Evolutionary conservation across 2,888 invertebrate species (phyloP).

Genomic region (Eupithecia insigniata): DNA sequence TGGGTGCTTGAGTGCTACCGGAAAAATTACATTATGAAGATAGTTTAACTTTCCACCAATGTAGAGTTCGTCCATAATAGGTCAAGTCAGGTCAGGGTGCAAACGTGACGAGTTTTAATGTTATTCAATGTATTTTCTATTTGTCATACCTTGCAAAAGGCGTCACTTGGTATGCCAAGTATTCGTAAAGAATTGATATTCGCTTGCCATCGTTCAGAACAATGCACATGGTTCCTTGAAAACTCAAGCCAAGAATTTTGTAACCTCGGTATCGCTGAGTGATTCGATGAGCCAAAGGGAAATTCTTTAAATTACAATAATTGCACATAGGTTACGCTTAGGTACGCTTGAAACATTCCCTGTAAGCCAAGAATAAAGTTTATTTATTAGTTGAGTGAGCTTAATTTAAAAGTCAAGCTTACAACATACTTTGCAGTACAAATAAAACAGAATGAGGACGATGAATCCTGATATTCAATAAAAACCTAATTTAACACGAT

Average conservation of each 20-base stretch:
- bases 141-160: neutral
- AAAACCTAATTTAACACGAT: neutral
- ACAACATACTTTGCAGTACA: neutral
- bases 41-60: neutral
- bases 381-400: neutral
- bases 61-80: neutral
- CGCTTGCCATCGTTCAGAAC: conserved; percentile 10
- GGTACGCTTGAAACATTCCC: neutral
- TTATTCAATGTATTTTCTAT: conserved; percentile 1
- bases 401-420: neutral
- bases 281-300: conserved; percentile 4
- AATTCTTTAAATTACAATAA: conserved; percentile 2
- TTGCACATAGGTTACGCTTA: neutral
- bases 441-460: neutral
- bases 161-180: conserved; percentile 6
- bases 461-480: neutral
- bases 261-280: conserved; percentile 18
- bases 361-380: neutral
- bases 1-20: neutral
- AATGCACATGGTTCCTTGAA: conserved; percentile 22
- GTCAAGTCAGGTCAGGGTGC: neutral
- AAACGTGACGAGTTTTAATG: conserved; percentile 3
- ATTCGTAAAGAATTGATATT: conserved; percentile 14
- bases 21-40: neutral
- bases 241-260: conserved; percentile 37